These are phyloP conservation scores for Eulemur albifrons DNA, from an alignment of 2,797 vertebrate species.

Conservation along the genomic window DNA sequence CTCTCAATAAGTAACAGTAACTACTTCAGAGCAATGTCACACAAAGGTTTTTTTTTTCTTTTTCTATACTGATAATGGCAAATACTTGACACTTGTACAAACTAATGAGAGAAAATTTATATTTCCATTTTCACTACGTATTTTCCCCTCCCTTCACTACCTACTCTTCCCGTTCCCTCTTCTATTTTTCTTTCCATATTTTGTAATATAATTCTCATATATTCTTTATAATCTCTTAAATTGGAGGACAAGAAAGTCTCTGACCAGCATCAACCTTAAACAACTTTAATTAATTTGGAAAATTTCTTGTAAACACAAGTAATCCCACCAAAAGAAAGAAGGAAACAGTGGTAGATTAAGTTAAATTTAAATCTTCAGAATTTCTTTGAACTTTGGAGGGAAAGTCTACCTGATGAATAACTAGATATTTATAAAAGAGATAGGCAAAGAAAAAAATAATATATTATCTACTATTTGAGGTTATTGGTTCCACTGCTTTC, in stretches of 20 bases:
- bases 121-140: not conserved
- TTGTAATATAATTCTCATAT: not conserved
- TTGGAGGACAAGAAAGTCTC: not conserved
- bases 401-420: conserved; percentile 2
- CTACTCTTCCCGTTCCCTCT: not conserved
- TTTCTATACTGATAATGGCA: not conserved
- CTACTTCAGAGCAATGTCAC: not conserved
- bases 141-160: not conserved
- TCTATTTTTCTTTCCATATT: not conserved
- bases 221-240: not conserved
- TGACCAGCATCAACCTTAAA: not conserved
- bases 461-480: not conserved
- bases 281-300: not conserved
- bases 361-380: conserved; percentile 13
- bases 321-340: not conserved
- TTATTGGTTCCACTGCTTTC: not conserved
- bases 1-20: conserved; percentile 15
- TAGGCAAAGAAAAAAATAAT: not conserved
- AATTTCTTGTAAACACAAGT: not conserved
- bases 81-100: conserved; percentile 15
- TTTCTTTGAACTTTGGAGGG: not conserved
- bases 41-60: not conserved
- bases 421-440: not conserved
- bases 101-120: not conserved
- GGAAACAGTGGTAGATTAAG: not conserved